Conservation (phyloP, 2,113 vertebrate genomes). For the Pica pica region DNA sequence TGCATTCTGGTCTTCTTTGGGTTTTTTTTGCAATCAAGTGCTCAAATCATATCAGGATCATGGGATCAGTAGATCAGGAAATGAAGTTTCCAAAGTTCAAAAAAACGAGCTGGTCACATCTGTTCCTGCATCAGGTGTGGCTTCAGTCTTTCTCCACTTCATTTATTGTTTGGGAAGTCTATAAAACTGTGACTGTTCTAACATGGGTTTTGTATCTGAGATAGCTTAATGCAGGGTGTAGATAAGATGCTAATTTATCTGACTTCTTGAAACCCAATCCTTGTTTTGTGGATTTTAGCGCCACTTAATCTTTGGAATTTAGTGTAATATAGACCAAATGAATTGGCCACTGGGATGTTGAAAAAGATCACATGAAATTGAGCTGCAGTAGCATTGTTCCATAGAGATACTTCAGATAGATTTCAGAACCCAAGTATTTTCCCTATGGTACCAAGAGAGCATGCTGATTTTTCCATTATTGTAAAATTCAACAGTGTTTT, state of each 20-base stretch:
- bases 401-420: not conserved
- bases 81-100: not conserved
- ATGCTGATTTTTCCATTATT: not conserved
- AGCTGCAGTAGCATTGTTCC: not conserved
- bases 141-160: not conserved
- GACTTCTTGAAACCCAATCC: not conserved
- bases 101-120: not conserved
- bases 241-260: not conserved
- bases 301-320: not conserved
- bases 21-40: conserved; percentile 4
- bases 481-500: not conserved
- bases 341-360: not conserved
- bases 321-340: not conserved
- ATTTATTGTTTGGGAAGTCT: not conserved
- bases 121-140: conserved; percentile 45
- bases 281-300: not conserved
- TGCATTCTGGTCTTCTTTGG: not conserved
- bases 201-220: not conserved
- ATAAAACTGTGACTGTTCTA: not conserved
- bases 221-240: not conserved
- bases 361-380: not conserved
- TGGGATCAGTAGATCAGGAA: conserved; percentile 3
- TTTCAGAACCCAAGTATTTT: not conserved
- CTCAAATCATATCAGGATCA: not conserved
- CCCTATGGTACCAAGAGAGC: accelerated